Conservation (phyloP, 2,888 invertebrate species). For the Schrankia costaestrigalis region DNA sequence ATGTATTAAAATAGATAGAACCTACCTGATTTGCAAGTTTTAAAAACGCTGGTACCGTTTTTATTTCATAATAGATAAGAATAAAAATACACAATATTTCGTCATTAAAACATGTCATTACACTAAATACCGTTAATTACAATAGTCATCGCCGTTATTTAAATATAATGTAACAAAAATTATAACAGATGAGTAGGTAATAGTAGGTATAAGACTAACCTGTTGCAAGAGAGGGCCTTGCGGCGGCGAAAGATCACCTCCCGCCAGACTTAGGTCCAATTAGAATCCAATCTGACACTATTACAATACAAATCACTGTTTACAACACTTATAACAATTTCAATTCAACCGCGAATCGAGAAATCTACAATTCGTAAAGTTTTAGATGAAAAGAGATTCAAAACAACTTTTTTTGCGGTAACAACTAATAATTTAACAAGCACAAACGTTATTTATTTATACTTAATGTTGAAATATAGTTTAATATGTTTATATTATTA, state of each 20-base stretch:
- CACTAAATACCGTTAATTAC: constrained; percentile 4
- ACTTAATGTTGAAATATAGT: constrained; percentile 27
- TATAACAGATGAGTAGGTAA: constrained; percentile 7
- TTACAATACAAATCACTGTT: constrained; percentile 38
- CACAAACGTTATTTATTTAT: constrained; percentile 23
- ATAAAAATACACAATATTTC: no score
- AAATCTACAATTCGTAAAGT: constrained; percentile 26
- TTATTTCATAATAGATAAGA: no score
- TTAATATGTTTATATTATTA: constrained; percentile 30
- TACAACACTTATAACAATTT: constrained; percentile 36
- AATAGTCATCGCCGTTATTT: constrained; percentile 15
- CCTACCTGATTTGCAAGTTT: no score
- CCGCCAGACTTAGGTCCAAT: constrained; percentile 38
- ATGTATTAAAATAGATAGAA: no score
- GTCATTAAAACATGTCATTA: no score
- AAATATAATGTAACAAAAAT: constrained; percentile 18
- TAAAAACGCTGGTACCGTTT: no score
- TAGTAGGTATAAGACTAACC: constrained; percentile 22
- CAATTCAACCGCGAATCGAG: constrained; percentile 23
- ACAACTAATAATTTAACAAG: no score
- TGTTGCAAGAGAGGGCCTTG: constrained; percentile 32
- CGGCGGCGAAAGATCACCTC: constrained; percentile 26
- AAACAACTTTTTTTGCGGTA: constrained; percentile 45
- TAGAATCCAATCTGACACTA: constrained; percentile 53
- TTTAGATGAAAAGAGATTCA: constrained; percentile 31